Conservation (phyloP, 2,797 vertebrate species). For the Bradypodion ventrale region DNA sequence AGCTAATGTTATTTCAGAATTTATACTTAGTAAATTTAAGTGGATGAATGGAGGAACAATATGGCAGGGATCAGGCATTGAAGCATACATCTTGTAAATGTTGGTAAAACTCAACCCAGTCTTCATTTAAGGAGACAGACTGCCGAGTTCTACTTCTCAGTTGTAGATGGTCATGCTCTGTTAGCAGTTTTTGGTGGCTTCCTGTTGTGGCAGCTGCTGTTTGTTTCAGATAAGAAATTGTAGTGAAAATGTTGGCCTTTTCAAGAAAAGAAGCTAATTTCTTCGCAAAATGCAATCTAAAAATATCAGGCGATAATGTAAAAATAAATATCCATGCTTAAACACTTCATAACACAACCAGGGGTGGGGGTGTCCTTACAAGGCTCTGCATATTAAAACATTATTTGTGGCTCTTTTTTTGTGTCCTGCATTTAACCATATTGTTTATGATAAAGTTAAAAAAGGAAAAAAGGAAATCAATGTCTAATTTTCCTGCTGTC, state of each 20-base stretch:
- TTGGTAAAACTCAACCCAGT: slow-evolving; percentile 12
- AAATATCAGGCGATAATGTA: slow-evolving; percentile 14
- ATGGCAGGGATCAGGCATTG: slow-evolving; percentile 26
- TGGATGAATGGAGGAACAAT: slow-evolving; percentile 13
- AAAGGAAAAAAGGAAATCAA: slow-evolving; percentile 15
- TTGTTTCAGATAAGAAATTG: slow-evolving; percentile 25
- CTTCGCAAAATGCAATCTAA: slow-evolving; percentile 24
- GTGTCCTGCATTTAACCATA: neutral
- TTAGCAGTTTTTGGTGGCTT: slow-evolving; percentile 9
- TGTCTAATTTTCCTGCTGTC: neutral
- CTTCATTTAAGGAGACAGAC: neutral
- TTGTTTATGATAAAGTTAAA: slow-evolving; percentile 21
- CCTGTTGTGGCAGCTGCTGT: neutral
- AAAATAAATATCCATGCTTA: neutral
- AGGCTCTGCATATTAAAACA: neutral
- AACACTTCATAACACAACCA: neutral
- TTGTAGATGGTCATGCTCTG: slow-evolving; percentile 17
- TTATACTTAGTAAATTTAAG: slow-evolving; percentile 56
- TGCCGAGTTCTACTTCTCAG: slow-evolving; percentile 16
- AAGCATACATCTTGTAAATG: slow-evolving; percentile 2
- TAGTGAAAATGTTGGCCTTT: slow-evolving; percentile 16
- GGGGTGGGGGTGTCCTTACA: neutral
- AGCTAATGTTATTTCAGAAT: slow-evolving; percentile 38
- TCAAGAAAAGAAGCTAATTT: slow-evolving; percentile 35
- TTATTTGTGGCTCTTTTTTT: neutral